A percentile compares a stretch with the other conserved stretches of the same genome.
These are phyloP conservation scores for Coreius guichenoti DNA, from an alignment of 2,797 vertebrate genomes.

Conservation along the genomic window DNA sequence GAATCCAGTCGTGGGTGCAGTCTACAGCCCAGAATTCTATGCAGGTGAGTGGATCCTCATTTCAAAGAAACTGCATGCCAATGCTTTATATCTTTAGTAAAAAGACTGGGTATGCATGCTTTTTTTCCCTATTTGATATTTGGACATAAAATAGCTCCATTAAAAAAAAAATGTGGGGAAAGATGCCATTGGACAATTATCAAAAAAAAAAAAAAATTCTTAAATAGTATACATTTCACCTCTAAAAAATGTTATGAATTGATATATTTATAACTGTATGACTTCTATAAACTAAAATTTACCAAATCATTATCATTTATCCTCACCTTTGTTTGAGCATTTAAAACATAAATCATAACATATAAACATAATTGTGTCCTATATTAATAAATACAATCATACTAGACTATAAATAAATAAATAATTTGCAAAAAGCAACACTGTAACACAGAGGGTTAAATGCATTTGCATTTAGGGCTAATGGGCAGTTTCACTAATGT, in stretches of 20 bases:
- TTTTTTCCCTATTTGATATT: background rate
- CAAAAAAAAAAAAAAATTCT: background rate
- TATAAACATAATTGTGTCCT: background rate
- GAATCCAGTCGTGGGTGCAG: conserved; percentile 96
- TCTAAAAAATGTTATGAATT: background rate
- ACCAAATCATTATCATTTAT: background rate
- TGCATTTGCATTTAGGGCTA: conserved; percentile 18
- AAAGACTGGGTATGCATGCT: background rate
- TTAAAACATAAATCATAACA: background rate
- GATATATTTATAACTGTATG: background rate
- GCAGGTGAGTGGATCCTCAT: conserved; percentile 84
- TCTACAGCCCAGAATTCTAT: conserved; percentile 99
- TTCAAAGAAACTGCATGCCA: background rate
- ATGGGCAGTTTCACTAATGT: conserved; percentile 18
- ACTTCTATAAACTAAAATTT: background rate
- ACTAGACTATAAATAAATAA: background rate
- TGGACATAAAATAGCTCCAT: background rate
- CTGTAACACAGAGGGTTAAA: conserved; percentile 16
- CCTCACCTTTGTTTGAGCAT: background rate
- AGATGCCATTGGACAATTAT: background rate
- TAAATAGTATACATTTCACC: background rate
- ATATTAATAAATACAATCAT: background rate
- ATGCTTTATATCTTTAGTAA: background rate
- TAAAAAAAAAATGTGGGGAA: background rate
- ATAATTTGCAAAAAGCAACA: background rate